Percentiles rank a stretch among this genome's conserved stretches.
These are phyloP conservation scores for Rostratula benghalensis DNA, from an alignment of 2,113 vertebrate genomes.

Conservation along the genomic window DNA sequence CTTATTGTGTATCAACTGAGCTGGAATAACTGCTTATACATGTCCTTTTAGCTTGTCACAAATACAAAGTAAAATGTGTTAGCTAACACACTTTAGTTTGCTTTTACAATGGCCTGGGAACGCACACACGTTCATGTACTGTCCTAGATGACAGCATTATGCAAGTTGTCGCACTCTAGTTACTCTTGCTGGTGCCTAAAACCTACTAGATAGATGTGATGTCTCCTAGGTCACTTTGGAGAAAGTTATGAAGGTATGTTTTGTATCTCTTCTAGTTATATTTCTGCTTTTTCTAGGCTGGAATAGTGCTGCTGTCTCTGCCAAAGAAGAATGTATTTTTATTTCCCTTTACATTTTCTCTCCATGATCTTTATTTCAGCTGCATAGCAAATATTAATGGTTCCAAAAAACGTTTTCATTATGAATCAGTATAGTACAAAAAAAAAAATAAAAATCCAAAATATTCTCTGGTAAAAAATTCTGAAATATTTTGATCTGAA, in stretches of 20 bases:
- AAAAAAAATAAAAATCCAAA: neutral
- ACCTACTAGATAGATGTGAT: neutral
- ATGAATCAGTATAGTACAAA: neutral
- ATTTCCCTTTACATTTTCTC: neutral
- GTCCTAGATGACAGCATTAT: neutral
- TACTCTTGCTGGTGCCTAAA: conserved; percentile 2
- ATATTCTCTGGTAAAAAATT: neutral
- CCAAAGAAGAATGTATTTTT: neutral
- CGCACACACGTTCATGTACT: fast-evolving
- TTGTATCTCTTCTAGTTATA: neutral
- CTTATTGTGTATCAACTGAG: neutral
- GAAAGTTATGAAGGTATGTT: neutral
- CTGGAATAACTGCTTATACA: neutral
- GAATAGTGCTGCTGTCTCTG: neutral
- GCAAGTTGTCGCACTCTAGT: neutral
- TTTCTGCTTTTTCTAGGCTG: neutral
- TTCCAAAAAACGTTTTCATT: neutral
- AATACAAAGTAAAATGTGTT: neutral
- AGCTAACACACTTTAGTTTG: neutral
- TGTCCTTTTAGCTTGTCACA: neutral
- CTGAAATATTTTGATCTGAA: neutral
- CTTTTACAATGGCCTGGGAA: neutral
- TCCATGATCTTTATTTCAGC: neutral
- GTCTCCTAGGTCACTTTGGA: neutral
- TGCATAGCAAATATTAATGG: neutral